A percentile compares a stretch with the other conserved stretches of the same genome.
Evolutionary conservation across 2,113 vertebrate species (phyloP).

Genomic region (Pluvialis apricaria): DNA sequence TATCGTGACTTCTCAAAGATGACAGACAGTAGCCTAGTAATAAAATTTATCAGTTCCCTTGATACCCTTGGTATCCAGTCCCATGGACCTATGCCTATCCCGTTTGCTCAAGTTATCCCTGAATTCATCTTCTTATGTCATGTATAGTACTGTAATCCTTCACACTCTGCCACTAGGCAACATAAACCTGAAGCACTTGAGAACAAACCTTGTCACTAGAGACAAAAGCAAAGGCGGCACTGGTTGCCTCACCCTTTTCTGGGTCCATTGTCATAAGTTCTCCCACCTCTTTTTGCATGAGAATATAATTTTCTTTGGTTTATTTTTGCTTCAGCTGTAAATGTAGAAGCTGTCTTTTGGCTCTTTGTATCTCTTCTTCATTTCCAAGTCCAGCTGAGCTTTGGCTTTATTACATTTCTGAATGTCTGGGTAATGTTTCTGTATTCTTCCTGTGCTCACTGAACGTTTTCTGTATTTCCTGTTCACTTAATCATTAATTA

Average conservation of each 20-base stretch:
- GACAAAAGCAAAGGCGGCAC: not conserved
- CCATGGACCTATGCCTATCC: accelerated
- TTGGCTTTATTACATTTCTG: not conserved
- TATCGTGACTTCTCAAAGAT: not conserved
- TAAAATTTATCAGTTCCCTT: not conserved
- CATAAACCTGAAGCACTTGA: not conserved
- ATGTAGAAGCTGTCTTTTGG: not conserved
- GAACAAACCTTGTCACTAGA: not conserved
- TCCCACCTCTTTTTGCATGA: not conserved
- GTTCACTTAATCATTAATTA: not conserved
- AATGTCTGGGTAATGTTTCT: not conserved
- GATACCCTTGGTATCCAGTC: not conserved
- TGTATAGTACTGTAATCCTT: not conserved
- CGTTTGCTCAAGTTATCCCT: not conserved
- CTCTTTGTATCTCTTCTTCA: not conserved
- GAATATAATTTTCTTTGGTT: not conserved
- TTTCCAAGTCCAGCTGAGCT: not conserved
- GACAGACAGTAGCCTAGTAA: not conserved
- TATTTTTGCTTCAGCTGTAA: not conserved
- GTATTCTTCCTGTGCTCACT: not conserved
- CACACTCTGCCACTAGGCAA: not conserved
- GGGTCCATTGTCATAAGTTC: not conserved
- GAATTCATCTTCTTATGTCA: not conserved
- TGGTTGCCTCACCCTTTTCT: not conserved
- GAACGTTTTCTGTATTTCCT: not conserved